Base-by-base conservation (phyloP, 2,797 vertebrate genomes). In the Meda fulgida region DNA sequence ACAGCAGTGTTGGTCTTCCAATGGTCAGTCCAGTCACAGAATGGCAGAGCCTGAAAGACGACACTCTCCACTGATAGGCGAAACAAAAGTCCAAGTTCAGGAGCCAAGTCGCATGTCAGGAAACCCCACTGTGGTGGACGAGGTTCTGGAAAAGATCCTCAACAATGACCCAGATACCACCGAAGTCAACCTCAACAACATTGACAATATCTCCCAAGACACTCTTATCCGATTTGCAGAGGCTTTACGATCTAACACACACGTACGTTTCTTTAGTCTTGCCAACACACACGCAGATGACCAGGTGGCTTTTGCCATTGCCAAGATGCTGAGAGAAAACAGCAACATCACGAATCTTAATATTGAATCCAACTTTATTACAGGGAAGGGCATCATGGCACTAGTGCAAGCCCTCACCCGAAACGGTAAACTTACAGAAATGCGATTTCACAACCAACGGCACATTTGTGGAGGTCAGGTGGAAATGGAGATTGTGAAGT, bases 371-470 rank as follows among this genome's bases (percentile, higher is more conserved):
- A 99, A 99, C 94, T 99, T 96, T 88, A 95, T 99, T 90, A 98
- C 96, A 3, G 97, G 98, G 19, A 97, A 96, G 89, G 98, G 98
- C 0, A 95, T 99, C 87, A 92, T 98, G 93, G 97, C 98, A 13
- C 91, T 99, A 91, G 96, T 97, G 91, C 93, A 97, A 86, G 97
- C 97, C 1, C 92, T 99, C 86, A 96, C 96, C 81, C 93, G 90
- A 73, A 96, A 96, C 92, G 92, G 92, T 11, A 95, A 96, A 51
- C 94, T 99, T 87, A 97, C 96, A 0, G 98, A 99, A 88, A 94
- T 99, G 46, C 96, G 98, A 16, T 99, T 99, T 90, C 98, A 99
- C 93, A 99, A 99, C 89, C 98, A 99, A 93, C 96, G 98, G 83
- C 95, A 93, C 93, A 95, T 94, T 87, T 95, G 94, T 82, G 94